Conservation (phyloP, 2,113 vertebrate genomes). For the Himantopus leucocephalus region DNA sequence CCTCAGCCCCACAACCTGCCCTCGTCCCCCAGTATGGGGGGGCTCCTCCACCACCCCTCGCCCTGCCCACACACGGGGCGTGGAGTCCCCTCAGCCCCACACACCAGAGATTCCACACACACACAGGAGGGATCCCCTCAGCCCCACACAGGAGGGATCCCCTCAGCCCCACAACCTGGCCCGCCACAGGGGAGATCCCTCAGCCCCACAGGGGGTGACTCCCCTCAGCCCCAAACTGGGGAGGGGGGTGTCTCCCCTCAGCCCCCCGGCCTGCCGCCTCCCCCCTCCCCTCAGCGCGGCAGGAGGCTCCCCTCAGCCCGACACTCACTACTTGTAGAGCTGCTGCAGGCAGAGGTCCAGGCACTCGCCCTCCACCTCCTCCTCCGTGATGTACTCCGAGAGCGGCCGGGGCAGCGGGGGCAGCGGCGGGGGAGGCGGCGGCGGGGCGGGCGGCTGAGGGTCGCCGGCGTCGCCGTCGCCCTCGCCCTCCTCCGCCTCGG, state of each 20-base stretch:
- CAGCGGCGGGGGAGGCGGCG: conserved; percentile 69
- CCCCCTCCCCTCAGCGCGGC: not conserved
- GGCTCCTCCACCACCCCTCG: not conserved
- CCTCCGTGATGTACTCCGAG: conserved; percentile 85
- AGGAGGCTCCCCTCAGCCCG: not conserved
- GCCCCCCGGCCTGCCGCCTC: not conserved
- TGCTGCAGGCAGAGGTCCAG: conserved; percentile 97
- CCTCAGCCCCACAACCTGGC: not conserved
- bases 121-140: no score
- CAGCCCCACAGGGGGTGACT: not conserved
- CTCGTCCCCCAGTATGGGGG: not conserved
- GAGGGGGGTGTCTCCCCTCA: not conserved
- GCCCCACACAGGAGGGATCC: not conserved
- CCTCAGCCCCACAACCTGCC: not conserved
- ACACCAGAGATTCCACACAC: not conserved
- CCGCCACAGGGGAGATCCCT: not conserved
- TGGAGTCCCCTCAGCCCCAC: not conserved
- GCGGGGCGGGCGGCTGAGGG: conserved; percentile 54
- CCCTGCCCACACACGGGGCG: not conserved
- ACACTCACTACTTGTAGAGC: conserved; percentile 99
- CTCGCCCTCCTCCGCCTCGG: conserved; percentile 79
- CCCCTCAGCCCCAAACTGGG: not conserved
- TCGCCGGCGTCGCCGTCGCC: conserved; percentile 75
- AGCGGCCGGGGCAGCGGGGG: conserved; percentile 77
- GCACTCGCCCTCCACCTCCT: conserved; percentile 95